Base-by-base conservation (phyloP, 2,113 vertebrate genomes). In the Pollachius pollachius region DNA sequence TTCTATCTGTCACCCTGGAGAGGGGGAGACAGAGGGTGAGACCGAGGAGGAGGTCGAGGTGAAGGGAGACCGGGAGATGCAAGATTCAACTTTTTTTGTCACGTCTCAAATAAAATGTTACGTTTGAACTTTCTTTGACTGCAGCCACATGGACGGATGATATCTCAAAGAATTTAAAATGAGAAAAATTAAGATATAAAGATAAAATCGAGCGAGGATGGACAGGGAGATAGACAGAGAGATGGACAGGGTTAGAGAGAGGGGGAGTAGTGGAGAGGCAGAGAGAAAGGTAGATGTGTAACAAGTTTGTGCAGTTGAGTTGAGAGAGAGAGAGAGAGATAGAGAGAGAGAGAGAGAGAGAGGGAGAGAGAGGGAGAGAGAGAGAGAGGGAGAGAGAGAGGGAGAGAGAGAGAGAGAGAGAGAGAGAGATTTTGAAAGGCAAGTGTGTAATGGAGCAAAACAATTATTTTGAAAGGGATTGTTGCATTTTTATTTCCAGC, bases 1-100 rank as follows among this genome's bases (percentile, higher is more conserved):
- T 54, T 68, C 78, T 82, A 86, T 87, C 69, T 71, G 76, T 88
- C 84, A 85, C 83, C 68, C 72, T 71, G 67, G 41, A 12, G 3
- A 65, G 41, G 19, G 19, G 19, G 19, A 52, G 64, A 65, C 37
- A 21, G 41, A 65, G 64, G 21, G 37, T 3, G 34, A 18, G 62
- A 5, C 23, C 15, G n/a, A 62, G 76, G 68, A 57, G 62, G 19
- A 3, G 23, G 23, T 23, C 23, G 71, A 62, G 52, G 11, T 17
- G 4, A 63, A 23, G 30, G n/a, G 34, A 15, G 17, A 52, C n/a
- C 48, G 16, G 19, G 63, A 48, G 34, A 19, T n/a, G 9, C 5
- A n/a, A 48, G 41, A 48, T 48, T 9, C 8, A 48, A 9, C 41
- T 48, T 48, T 48, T 41, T 8, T 41, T 41, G 37, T 41, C 37